Base-by-base conservation (phyloP, 2,888 invertebrate species). In the Halictus quadricinctus region DNA sequence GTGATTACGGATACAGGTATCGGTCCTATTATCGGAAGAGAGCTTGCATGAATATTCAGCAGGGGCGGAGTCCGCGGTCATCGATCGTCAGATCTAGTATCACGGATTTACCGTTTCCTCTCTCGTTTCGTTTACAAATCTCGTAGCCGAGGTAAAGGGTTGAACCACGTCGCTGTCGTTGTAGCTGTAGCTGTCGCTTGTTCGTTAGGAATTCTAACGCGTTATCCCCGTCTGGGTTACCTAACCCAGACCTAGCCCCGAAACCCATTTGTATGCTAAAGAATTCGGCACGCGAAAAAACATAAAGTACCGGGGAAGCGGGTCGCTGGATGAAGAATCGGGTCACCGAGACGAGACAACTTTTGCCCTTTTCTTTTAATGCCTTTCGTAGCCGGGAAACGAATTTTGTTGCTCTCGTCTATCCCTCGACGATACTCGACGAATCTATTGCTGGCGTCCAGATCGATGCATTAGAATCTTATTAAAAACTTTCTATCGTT, bases 261-360 rank as follows among this genome's bases (percentile, higher is more conserved):
- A 58, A 60, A 54, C 50, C 64, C 54, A 46, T 76, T 43, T 79
- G 46, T n/a, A 75, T 43, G 75, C 78, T 50, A 54, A 84, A 46
- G 84, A 84, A 84, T 84, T 75, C 72, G 72, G 75, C 72, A 64
- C 54, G 72, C 50, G 41, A n/a, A 54, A 54, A 41, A 66, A 21
- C 64, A 80, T 79, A 77, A 83, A 82, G 58, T 41, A 48, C 15
- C 1, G 76, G 48, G 46, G 41, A 83, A 84, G 66, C 75, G 58
- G 84, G 84, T 60, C 84, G 75, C 41, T 58, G 72, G 75, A 79
- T 84, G 79, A 79, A 84, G 84, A 84, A 84, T 84, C 85, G 69
- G 85, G 85, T 85, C 85, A 76, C 69, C 50, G 79, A 84, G 85
- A 84, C 76, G 84, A 79, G 79, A 84, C 79, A 84, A 84, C 75